Evolutionary conservation across 2,113 vertebrate species (phyloP).

Genomic region (Myiozetetes cayanensis): DNA sequence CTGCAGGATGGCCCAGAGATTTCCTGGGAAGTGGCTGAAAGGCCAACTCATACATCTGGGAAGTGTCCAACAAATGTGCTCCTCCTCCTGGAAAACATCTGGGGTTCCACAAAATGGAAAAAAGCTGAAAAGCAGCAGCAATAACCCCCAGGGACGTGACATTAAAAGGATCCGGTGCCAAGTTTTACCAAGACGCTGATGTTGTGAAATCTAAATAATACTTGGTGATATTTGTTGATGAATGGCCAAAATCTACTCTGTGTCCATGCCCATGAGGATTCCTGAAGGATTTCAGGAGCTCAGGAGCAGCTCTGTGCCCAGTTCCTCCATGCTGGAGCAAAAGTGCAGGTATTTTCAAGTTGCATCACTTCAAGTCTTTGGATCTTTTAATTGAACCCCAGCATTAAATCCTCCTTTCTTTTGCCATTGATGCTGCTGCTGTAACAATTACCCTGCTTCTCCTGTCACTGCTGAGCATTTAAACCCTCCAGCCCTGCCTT

Average conservation of each 20-base stretch:
- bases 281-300: background rate
- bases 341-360: background rate
- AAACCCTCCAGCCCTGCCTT: background rate
- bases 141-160: background rate
- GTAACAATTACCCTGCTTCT: background rate
- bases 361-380: background rate
- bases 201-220: background rate
- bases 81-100: background rate
- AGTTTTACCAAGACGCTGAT: background rate
- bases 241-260: background rate
- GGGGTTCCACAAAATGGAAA: background rate
- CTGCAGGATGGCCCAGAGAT: background rate
- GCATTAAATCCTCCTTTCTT: background rate
- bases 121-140: background rate
- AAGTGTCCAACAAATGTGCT: background rate
- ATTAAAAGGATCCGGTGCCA: background rate
- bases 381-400: background rate
- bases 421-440: background rate
- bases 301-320: background rate
- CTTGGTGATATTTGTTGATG: background rate
- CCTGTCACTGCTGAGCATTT: background rate
- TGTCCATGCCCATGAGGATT: rapidly evolving
- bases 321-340: rapidly evolving
- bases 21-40: background rate
- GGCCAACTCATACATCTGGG: background rate